phyloP scores from a whole-genome alignment of 2,113 vertebrate species.

The Brienomyrus brachyistius region DNA sequence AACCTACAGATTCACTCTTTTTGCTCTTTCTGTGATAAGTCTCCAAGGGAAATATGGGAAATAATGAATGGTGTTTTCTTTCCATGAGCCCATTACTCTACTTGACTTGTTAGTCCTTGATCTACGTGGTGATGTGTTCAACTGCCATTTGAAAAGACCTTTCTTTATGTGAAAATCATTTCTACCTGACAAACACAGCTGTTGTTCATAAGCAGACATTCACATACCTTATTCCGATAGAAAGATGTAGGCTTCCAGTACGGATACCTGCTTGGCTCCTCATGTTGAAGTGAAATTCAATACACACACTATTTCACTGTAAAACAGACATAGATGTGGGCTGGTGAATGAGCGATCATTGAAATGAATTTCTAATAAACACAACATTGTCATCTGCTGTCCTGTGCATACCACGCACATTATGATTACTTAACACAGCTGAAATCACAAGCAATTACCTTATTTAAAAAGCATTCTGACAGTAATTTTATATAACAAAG shows the following conservation, averaged over 20 bases:
- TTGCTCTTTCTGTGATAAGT: neutral
- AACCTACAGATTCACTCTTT: neutral
- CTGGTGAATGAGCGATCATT: neutral
- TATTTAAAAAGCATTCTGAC: neutral
- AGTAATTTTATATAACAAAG: conserved; percentile 1
- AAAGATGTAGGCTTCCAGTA: neutral
- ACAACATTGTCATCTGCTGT: neutral
- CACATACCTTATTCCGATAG: neutral
- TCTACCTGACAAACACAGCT: neutral
- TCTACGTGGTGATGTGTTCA: neutral
- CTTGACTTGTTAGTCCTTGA: neutral
- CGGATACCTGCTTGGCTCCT: neutral
- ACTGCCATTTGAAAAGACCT: neutral
- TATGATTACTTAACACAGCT: neutral
- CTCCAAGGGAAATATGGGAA: neutral
- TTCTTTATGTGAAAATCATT: neutral
- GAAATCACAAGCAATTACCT: neutral
- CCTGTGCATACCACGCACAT: neutral
- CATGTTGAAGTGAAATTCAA: neutral
- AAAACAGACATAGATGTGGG: neutral
- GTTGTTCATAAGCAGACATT: neutral
- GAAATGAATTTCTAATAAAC: neutral
- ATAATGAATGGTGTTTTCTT: neutral
- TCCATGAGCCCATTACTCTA: neutral
- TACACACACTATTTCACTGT: neutral